Percentiles rank a stretch among this genome's conserved stretches.
phyloP scores from a whole-genome alignment of 92 coral and sea anemone species.

The Zoanthus sociatus region DNA sequence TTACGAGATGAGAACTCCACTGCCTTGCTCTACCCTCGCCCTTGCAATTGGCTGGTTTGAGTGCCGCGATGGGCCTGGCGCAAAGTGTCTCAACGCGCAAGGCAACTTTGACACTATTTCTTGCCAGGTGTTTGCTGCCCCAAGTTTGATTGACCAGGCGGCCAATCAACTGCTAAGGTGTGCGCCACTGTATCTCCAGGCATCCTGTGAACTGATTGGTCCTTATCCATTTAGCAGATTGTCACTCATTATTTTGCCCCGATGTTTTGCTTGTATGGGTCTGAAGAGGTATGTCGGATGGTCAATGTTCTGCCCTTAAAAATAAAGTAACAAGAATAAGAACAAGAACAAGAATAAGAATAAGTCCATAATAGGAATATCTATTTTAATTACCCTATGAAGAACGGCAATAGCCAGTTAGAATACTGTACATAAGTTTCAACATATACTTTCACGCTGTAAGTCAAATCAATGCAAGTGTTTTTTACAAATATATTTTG shows the following conservation, averaged over 20 bases:
- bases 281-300: constrained; percentile 78
- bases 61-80: constrained; percentile 72
- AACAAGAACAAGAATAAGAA: too few relatives aligned
- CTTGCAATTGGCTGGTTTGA: constrained; percentile 96
- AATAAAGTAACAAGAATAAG: neutral
- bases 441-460: too few relatives aligned
- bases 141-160: constrained; percentile 88
- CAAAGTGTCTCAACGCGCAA: constrained; percentile 56
- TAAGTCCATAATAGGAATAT: too few relatives aligned
- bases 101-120: constrained; percentile 63
- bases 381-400: too few relatives aligned
- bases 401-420: too few relatives aligned
- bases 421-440: too few relatives aligned
- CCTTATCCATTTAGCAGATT: constrained; percentile 93
- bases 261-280: constrained; percentile 99
- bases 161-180: constrained; percentile 80
- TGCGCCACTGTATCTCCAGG: constrained; percentile 81
- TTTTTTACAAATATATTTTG: too few relatives aligned
- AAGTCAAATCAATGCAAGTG: too few relatives aligned
- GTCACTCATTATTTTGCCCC: constrained; percentile 85
- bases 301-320: neutral
- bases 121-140: constrained; percentile 91
- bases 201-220: constrained; percentile 93
- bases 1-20: constrained; percentile 87
- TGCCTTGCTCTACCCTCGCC: constrained; percentile 98